Conservation (phyloP, 1,140 invertebrate species). For the Coelopa frigida region DNA sequence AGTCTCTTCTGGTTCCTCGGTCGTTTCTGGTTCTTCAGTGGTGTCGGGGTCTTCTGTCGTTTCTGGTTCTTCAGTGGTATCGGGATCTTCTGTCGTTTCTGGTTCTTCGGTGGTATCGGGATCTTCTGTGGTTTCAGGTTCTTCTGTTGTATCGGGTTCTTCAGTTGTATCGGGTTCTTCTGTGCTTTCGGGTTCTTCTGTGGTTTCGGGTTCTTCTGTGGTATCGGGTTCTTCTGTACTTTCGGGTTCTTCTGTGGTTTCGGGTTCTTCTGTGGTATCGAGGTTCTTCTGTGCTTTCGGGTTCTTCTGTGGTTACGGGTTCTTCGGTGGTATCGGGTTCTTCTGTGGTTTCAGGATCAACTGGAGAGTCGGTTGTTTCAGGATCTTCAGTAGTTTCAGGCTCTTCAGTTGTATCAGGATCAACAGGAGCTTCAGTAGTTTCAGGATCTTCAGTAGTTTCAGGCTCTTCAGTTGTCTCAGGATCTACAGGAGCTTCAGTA, state of each 20-base stretch:
- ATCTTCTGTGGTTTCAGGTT: not conserved
- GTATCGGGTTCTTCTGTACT: not conserved
- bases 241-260: not conserved
- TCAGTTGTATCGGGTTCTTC: not conserved
- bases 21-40: not conserved
- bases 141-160: not conserved
- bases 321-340: slow-evolving; percentile 5
- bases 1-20: not conserved
- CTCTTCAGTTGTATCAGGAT: not conserved
- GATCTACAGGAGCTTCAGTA: not conserved
- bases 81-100: not conserved
- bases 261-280: not conserved
- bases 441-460: not conserved
- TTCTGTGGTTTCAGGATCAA: not conserved
- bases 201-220: not conserved
- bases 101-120: not conserved
- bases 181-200: not conserved
- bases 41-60: not conserved
- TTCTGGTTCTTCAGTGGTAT: not conserved
- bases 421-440: not conserved
- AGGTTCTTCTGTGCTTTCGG: not conserved
- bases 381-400: too few relatives aligned
- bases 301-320: not conserved
- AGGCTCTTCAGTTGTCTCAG: slow-evolving; percentile 2
- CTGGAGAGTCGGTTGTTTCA: not conserved